Base-by-base conservation (phyloP, 2,888 invertebrate genomes). In the Galerucella pusilla region DNA sequence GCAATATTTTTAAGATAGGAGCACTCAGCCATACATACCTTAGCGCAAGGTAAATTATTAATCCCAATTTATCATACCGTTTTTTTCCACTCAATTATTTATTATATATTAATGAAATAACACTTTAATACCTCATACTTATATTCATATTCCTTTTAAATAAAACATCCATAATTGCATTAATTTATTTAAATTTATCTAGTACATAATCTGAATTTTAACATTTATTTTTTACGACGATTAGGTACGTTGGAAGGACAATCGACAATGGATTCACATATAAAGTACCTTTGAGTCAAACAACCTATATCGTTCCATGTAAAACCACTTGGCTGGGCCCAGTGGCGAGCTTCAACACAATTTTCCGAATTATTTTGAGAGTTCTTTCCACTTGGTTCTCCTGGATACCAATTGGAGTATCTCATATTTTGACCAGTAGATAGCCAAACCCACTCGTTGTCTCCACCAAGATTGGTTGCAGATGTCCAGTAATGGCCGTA, bases 281-380 rank as follows among this genome's bases (percentile, higher is more conserved):
- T 77, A 61, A 77, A 77, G 25, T 63, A 49, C 28, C 60, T n/a
- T 45, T 76, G 69, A n/a, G 35, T 35, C 28, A 35, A n/a, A 63
- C 76, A 77, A 2, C 25, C 20, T 11, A 74, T 59, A 49, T 77
- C 76, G 20, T 77, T 77, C 76, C 76, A 77, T 10, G 74, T 72
- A 46, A 77, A 74, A 12, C 74, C 76, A 46, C 65, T 71, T 2
- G 69, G 54, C 16, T 64, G 54, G n/a, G 65, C 75, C 46, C 60
- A 72, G 57, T 65, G 64, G 20, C 74, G 68, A 7, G 64, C 74
- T 74, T 77, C 76, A 11, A 77, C 57, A 46, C 76, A 77, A 49
- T 69, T 69, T 72, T 77, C 76, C 12, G 74, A 20, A 9, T 20
- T 20, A 35, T 74, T 74, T 7, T 46, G 20, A 16, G 64, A 64